phyloP scores from a whole-genome alignment of 1,140 invertebrate genomes.

The Drosophila littoralis region DNA sequence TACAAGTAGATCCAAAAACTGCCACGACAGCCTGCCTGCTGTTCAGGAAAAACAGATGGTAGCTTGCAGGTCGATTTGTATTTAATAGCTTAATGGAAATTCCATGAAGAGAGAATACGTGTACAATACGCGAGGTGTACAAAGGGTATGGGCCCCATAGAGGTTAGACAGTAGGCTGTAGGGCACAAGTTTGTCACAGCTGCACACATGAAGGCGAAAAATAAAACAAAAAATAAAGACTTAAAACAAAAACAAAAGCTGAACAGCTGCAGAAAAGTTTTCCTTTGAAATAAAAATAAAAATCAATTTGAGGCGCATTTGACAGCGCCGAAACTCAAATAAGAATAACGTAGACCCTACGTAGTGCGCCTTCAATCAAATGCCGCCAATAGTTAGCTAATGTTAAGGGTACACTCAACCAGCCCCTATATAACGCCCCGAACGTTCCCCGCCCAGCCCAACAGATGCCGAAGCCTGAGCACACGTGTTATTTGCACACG shows the following conservation, averaged over 20 bases:
- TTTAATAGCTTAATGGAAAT: constrained; percentile 64
- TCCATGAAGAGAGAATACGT: constrained; percentile 33
- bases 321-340: constrained; percentile 72
- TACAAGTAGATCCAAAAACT: constrained; percentile 9
- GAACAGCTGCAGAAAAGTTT: constrained; percentile 75
- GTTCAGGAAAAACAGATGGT: constrained; percentile 29
- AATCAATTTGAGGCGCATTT: constrained; percentile 80
- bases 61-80: constrained; percentile 33
- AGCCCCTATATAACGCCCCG: neutral
- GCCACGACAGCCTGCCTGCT: neutral
- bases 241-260: constrained; percentile 39
- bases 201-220: constrained; percentile 37
- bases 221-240: constrained; percentile 37
- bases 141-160: neutral
- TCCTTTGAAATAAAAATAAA: constrained; percentile 80
- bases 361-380: constrained; percentile 55
- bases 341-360: constrained; percentile 25
- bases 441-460: neutral
- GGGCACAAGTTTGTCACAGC: constrained; percentile 64
- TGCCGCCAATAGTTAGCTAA: constrained; percentile 71
- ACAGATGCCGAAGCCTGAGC: constrained; percentile 20
- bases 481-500: constrained; percentile 82
- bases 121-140: constrained; percentile 34
- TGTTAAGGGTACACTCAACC: constrained; percentile 31
- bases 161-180: neutral